These are phyloP conservation scores for Chloroclystis v-ata DNA, from an alignment of 2,888 invertebrate species.

Conservation along the genomic window DNA sequence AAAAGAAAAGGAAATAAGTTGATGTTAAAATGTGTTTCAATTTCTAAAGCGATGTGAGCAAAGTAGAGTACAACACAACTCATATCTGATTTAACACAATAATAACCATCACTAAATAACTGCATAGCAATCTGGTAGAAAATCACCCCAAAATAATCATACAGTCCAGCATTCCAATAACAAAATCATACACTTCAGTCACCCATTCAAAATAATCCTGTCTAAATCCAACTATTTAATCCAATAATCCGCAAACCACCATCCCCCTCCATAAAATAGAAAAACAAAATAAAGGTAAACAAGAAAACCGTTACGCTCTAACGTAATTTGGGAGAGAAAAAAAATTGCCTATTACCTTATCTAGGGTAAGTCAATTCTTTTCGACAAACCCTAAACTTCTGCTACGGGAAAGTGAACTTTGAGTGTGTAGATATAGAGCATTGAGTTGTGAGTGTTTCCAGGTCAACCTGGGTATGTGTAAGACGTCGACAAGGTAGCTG, in stretches of 20 bases:
- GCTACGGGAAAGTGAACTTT: constrained; percentile 32
- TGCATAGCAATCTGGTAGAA: too few relatives aligned
- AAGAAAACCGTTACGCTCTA: constrained; percentile 61
- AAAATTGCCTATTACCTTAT: constrained; percentile 72
- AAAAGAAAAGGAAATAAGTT: too few relatives aligned
- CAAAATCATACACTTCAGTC: constrained; percentile 1
- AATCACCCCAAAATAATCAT: too few relatives aligned
- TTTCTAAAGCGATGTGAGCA: too few relatives aligned
- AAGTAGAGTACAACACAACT: too few relatives aligned
- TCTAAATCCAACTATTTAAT: constrained; percentile 10
- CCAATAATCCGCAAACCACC: constrained; percentile 15
- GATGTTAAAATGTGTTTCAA: too few relatives aligned
- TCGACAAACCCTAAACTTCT: neutral
- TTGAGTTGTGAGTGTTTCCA: constrained; percentile 35
- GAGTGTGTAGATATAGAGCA: constrained; percentile 18
- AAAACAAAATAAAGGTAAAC: constrained; percentile 69
- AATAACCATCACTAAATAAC: too few relatives aligned
- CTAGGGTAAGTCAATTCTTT: constrained; percentile 74
- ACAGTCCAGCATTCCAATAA: neutral
- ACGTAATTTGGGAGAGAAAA: constrained; percentile 64
- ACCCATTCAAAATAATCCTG: constrained; percentile 17
- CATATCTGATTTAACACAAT: too few relatives aligned
- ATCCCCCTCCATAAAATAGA: constrained; percentile 34
- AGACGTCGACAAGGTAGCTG: constrained; percentile 75
- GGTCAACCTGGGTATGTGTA: constrained; percentile 69